A percentile compares a stretch with the other conserved stretches of the same genome.
Conservation (phyloP, 2,797 vertebrate genomes). For the Vireo griseus region DNA sequence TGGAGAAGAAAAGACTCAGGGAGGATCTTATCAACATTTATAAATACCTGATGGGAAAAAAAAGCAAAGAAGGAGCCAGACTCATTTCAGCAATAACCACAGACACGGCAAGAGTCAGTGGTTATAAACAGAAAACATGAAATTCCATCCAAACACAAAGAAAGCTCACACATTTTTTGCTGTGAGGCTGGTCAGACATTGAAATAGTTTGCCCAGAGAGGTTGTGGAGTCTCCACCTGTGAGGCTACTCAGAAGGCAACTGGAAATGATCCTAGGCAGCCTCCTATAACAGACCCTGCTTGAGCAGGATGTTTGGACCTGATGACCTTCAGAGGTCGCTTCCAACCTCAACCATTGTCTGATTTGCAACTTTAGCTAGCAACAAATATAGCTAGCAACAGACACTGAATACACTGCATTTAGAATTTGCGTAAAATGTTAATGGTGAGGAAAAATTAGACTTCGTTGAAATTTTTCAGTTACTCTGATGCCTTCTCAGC, state of each 20-base stretch:
- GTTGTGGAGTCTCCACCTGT: not conserved
- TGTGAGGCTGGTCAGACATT: not conserved
- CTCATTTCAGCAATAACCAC: not conserved
- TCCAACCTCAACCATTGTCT: not conserved
- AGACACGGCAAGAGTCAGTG: not conserved
- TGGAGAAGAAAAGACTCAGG: not conserved
- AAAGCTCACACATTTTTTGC: rapidly evolving
- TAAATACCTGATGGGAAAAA: not conserved
- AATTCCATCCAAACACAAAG: not conserved
- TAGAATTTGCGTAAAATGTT: not conserved
- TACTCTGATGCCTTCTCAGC: not conserved
- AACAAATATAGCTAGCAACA: not conserved
- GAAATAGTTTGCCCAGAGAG: not conserved
- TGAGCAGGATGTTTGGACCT: not conserved
- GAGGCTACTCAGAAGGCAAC: not conserved
- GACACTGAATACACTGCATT: not conserved
- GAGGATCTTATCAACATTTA: not conserved
- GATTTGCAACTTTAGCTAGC: not conserved
- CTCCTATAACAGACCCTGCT: not conserved
- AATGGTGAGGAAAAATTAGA: not conserved
- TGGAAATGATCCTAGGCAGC: not conserved
- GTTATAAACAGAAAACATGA: not conserved
- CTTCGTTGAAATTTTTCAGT: not conserved
- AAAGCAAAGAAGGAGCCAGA: not conserved
- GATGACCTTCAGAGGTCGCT: not conserved